A percentile compares a stretch with the other conserved stretches of the same genome.
Conservation (phyloP, 2,113 vertebrate species). For the human (Homo sapiens) region GRCh38 chr16:58078001-58078500, state of each 20-base stretch:
- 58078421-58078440: slow-evolving; percentile 18
- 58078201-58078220: background rate
- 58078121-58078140: background rate
- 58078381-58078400: slow-evolving; percentile 1
- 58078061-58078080: rapidly evolving
- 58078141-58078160: rapidly evolving
- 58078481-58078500: rapidly evolving
- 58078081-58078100: rapidly evolving
- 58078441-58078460: background rate
- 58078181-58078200: background rate
- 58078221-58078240: background rate
- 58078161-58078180: background rate
- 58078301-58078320: background rate
- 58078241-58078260: background rate
- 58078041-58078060: too few relatives aligned
- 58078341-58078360: background rate
- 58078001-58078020: background rate
- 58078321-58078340: background rate
- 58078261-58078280: background rate
- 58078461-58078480: background rate
- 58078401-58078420: background rate
- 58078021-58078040: background rate
- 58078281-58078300: background rate
- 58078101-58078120: background rate
- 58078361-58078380: background rate